Evolutionary conservation across 2,888 invertebrate genomes (phyloP), one percentile per base, ranked within the genome.

Genomic region (Pycnomerus fuliginosus): DNA sequence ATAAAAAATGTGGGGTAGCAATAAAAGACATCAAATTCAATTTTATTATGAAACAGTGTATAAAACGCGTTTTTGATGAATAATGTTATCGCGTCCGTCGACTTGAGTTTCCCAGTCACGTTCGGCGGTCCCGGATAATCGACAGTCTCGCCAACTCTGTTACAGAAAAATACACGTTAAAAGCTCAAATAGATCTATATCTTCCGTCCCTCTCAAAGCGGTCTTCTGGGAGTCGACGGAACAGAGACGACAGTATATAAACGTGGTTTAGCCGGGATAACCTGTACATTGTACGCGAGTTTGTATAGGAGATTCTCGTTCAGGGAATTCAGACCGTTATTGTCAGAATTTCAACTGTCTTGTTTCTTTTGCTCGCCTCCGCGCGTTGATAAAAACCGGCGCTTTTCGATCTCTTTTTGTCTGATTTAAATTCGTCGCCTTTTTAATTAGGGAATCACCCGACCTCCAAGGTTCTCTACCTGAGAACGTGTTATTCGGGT

Each of bases 41-140:
- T 68, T 70, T 70, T 70, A 69, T 69, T 66, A 66, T 67, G 68
- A 67, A 68, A 68, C 69, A 68, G 64, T 68, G 65, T 64, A 69
- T 66, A 66, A 69, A 70, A 69, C 67, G 68, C 67, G 68, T 67
- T 67, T 69, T 70, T 69, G 71, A 70, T 70, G 70, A 70, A 71
- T 69, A 69, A 66, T 64, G 68, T 70, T 69, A 70, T 69, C 67
- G 67, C 61, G 57, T 43, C 53, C 56, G 49, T 36, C 48, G 47
- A 50, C 58, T 61, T 58, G 51, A 57, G 59, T 59, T 63, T 67
- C 61, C 67, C 55, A 64, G 66, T 69, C 71, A 71, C 71, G 71
- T 70, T 61, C 62, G 56, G 62, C 65, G 67, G 68, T 66, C 64
- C 69, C 63, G 67, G 66, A 69, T 70, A 70, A 71, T 69, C 69